A percentile compares a stretch with the other conserved stretches of the same genome.
Conservation (phyloP, 2,888 invertebrate genomes). For the Tipula confusa region DNA sequence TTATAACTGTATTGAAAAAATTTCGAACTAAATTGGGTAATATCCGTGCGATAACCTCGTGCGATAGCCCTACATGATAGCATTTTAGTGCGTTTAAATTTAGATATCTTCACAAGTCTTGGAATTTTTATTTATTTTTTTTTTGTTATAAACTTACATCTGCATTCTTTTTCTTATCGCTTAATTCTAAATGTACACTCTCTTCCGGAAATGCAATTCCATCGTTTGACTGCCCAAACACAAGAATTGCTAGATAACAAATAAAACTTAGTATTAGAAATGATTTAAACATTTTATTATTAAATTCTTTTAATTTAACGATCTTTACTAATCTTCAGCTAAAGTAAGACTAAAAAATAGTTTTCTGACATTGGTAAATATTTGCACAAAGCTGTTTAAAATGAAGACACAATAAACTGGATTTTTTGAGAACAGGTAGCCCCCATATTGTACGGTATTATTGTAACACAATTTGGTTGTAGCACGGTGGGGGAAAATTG, state of each 20-base stretch:
- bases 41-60: background rate
- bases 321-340: background rate
- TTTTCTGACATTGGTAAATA: background rate
- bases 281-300: background rate
- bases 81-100: background rate
- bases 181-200: constrained; percentile 37
- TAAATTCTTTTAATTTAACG: background rate
- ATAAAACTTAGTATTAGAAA: background rate
- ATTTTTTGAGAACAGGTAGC: background rate
- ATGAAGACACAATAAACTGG: background rate
- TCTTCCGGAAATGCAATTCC: constrained; percentile 41
- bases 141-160: constrained; percentile 39
- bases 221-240: background rate
- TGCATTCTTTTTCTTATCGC: constrained; percentile 43
- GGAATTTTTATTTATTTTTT: too few species aligned
- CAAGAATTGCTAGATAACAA: background rate
- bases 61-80: background rate
- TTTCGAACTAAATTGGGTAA: background rate
- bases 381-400: background rate
- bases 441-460: too few species aligned
- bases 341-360: background rate
- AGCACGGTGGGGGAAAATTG: too few species aligned
- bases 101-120: too few species aligned
- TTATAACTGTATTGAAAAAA: background rate
- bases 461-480: too few species aligned